Conservation (phyloP, 2,113 vertebrate genomes). For the Corydoras sp. region DNA sequence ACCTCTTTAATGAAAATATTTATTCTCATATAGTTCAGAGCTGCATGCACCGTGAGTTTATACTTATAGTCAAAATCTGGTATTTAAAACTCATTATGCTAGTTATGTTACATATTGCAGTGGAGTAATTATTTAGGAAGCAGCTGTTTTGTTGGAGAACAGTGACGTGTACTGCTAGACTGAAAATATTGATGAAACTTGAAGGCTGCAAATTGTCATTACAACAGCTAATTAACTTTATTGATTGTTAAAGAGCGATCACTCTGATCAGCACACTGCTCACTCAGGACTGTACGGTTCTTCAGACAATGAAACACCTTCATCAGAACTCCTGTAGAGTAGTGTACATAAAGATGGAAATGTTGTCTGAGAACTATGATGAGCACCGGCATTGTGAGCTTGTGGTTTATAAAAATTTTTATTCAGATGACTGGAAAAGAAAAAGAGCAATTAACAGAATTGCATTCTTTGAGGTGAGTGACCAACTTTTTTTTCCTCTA, state of each 20-base stretch:
- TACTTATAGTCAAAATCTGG: too few species aligned
- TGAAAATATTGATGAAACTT: conserved; percentile 12
- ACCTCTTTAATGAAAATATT: too few species aligned
- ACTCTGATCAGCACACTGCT: neutral
- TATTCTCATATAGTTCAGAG: too few species aligned
- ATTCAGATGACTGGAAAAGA: conserved; percentile 15
- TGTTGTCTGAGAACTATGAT: conserved; percentile 3
- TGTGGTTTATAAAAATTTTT: conserved; percentile 4
- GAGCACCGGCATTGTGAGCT: conserved; percentile 18
- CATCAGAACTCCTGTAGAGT: neutral
- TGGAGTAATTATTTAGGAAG: too few species aligned
- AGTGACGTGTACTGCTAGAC: neutral
- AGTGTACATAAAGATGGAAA: conserved; percentile 9
- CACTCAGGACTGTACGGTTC: neutral
- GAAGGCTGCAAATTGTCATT: conserved; percentile 1
- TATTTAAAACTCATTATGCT: too few species aligned
- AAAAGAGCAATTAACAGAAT: conserved; percentile 42
- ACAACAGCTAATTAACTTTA: conserved; percentile 30
- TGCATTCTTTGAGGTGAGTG: conserved; percentile 53
- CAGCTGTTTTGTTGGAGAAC: too few species aligned
- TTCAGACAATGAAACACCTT: neutral
- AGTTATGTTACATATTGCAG: too few species aligned
- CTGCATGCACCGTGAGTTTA: too few species aligned
- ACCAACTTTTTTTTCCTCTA: too few species aligned
- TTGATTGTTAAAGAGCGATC: conserved; percentile 22